A percentile compares a stretch with the other conserved stretches of the same genome.
Evolutionary conservation across 2,888 invertebrate species (phyloP).

Genomic region (Mimas tiliae): DNA sequence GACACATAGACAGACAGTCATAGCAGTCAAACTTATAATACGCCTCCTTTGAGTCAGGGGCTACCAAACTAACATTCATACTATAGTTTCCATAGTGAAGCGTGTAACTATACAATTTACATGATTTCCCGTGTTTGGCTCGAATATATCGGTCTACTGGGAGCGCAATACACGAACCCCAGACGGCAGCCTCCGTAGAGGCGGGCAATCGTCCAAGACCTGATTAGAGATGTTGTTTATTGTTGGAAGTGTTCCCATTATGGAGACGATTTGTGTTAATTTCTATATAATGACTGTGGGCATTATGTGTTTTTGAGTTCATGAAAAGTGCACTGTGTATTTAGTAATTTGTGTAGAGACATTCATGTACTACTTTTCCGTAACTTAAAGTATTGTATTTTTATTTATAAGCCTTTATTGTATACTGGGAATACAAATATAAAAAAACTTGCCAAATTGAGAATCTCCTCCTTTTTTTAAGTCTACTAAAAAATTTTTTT

Average conservation of each 20-base stretch:
- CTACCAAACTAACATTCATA: no score
- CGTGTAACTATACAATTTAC: background rate
- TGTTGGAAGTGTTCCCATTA: conserved; percentile 42
- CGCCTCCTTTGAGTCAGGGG: no score
- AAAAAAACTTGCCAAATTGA: no score
- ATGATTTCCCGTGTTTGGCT: conserved; percentile 4
- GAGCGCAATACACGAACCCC: conserved; percentile 35
- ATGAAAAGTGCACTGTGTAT: background rate
- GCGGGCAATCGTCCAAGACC: conserved; percentile 58
- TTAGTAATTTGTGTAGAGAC: background rate
- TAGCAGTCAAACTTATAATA: no score
- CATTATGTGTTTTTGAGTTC: background rate
- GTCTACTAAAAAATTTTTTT: no score
- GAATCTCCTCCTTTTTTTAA: no score
- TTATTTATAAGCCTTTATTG: no score
- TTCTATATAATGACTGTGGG: background rate
- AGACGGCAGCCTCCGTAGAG: conserved; percentile 41
- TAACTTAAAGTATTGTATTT: no score
- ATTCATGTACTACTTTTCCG: no score
- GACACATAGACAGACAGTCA: no score
- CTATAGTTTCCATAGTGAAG: no score
- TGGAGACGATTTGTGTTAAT: conserved; percentile 16
- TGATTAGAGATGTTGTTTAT: conserved; percentile 48
- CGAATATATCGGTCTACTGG: conserved; percentile 35
- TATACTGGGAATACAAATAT: no score